phyloP scores from a whole-genome alignment of 2,888 invertebrate species.

The Craniophora ligustri region DNA sequence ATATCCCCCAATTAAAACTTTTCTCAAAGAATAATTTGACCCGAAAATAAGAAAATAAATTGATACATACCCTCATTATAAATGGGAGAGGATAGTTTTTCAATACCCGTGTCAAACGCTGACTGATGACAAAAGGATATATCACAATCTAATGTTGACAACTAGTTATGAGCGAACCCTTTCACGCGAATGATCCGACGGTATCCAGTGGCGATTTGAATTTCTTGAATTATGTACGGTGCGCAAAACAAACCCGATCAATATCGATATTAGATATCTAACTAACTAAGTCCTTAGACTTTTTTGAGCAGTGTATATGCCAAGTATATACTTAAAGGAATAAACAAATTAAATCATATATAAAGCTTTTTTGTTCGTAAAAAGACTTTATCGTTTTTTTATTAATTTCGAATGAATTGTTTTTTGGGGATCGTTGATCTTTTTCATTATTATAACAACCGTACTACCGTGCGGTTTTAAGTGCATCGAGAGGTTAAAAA shows the following conservation, averaged over 20 bases:
- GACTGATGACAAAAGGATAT: slow-evolving; percentile 26
- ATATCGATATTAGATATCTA: neutral
- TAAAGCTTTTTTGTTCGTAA: too few relatives aligned
- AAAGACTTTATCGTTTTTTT: too few relatives aligned
- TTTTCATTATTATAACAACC: too few relatives aligned
- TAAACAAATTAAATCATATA: too few relatives aligned
- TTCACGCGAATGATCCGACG: slow-evolving; percentile 24
- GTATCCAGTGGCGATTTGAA: slow-evolving; percentile 38
- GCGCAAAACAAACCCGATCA: slow-evolving; percentile 14
- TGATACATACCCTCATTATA: slow-evolving; percentile 34
- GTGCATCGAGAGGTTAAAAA: too few relatives aligned
- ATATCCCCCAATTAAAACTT: neutral
- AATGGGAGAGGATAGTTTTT: slow-evolving; percentile 35
- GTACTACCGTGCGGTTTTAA: too few relatives aligned
- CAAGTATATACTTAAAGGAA: too few relatives aligned
- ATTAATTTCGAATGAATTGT: too few relatives aligned
- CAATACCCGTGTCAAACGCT: slow-evolving; percentile 40
- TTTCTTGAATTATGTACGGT: slow-evolving; percentile 13
- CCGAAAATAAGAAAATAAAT: slow-evolving; percentile 12
- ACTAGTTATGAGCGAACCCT: slow-evolving; percentile 16
- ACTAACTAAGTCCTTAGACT: neutral
- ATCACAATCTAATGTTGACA: slow-evolving; percentile 41
- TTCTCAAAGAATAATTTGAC: neutral
- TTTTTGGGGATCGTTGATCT: too few relatives aligned
- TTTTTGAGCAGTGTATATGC: too few relatives aligned